Conservation (phyloP, 2,797 vertebrate species). For the Pempheris klunzingeri region DNA sequence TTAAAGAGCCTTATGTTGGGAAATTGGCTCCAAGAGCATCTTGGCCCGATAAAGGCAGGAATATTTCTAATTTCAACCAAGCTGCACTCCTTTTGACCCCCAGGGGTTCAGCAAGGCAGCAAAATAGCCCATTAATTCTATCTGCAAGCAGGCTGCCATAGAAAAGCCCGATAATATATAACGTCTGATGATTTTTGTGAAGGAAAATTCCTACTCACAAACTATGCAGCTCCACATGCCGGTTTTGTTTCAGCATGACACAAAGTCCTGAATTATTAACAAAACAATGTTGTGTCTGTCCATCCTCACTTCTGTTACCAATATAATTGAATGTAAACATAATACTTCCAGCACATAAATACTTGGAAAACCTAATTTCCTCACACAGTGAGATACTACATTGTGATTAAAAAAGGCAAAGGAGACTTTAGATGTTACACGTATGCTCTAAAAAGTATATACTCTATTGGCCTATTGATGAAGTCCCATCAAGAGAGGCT, state of each 20-base stretch:
- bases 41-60: slow-evolving; percentile 69
- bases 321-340: slow-evolving; percentile 44
- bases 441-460: neutral
- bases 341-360: slow-evolving; percentile 4
- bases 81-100: slow-evolving; percentile 76
- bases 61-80: slow-evolving; percentile 77
- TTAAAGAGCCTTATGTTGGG: slow-evolving; percentile 79
- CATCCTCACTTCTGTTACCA: slow-evolving; percentile 35
- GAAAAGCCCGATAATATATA: slow-evolving; percentile 63
- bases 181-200: slow-evolving; percentile 66
- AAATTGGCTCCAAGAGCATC: slow-evolving; percentile 77
- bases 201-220: slow-evolving; percentile 59
- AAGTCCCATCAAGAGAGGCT: slow-evolving; percentile 34
- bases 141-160: slow-evolving; percentile 68
- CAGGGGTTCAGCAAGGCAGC: slow-evolving; percentile 62
- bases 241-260: slow-evolving; percentile 40
- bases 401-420: neutral
- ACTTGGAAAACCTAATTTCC: slow-evolving; percentile 8
- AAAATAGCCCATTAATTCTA: slow-evolving; percentile 78
- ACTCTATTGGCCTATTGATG: slow-evolving; percentile 32
- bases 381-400: neutral
- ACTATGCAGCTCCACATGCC: slow-evolving; percentile 51
- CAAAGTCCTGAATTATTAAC: slow-evolving; percentile 72
- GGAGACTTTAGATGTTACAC: neutral
- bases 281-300: slow-evolving; percentile 50